phyloP scores from a whole-genome alignment of 2,888 invertebrate genomes.

The Spodoptera picta region DNA sequence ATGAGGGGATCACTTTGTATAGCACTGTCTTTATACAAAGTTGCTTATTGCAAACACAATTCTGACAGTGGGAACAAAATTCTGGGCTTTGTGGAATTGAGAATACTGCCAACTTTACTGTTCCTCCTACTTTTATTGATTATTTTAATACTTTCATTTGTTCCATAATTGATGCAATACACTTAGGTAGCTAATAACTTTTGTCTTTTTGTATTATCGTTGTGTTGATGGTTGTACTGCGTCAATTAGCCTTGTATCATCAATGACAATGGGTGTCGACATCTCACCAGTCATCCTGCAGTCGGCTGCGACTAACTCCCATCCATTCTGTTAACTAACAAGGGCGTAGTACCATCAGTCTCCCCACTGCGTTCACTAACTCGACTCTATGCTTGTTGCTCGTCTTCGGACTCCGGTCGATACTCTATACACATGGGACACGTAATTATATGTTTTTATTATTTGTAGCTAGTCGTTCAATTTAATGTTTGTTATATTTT shows the following conservation, averaged over 20 bases:
- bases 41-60: slow-evolving; percentile 45
- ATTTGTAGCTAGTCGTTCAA: slow-evolving; percentile 27
- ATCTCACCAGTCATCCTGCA: slow-evolving; percentile 63
- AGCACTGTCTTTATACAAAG: slow-evolving; percentile 42
- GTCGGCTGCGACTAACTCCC: slow-evolving; percentile 75
- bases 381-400: slow-evolving; percentile 76
- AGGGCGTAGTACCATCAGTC: slow-evolving; percentile 75
- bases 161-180: slow-evolving; percentile 69
- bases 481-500: not conserved
- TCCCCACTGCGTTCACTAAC: slow-evolving; percentile 79
- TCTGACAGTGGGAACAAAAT: slow-evolving; percentile 49
- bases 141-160: slow-evolving; percentile 56
- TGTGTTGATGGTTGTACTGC: slow-evolving; percentile 69
- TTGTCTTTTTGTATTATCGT: slow-evolving; percentile 57
- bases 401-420: slow-evolving; percentile 69
- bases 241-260: slow-evolving; percentile 72
- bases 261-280: slow-evolving; percentile 71
- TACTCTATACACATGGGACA: slow-evolving; percentile 39
- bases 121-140: slow-evolving; percentile 67
- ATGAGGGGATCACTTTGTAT: slow-evolving; percentile 54
- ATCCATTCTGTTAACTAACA: slow-evolving; percentile 78
- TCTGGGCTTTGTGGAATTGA: slow-evolving; percentile 39
- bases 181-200: slow-evolving; percentile 56
- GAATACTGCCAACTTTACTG: slow-evolving; percentile 71
- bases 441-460: slow-evolving; percentile 7